Conservation (phyloP, 2,113 vertebrate genomes). For the Oryctolagus cuniculus region mOryCun1.1 NC_091438.1:28171501-28172000, state of each 20-base stretch:
- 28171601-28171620: neutral
- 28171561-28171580: neutral
- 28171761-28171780: constrained; percentile 57
- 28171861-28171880: constrained; percentile 72
- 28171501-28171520: neutral
- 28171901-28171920: constrained; percentile 72
- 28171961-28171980: constrained; percentile 78
- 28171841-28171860: constrained; percentile 70
- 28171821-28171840: constrained; percentile 66
- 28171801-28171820: constrained; percentile 55
- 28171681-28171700: constrained; percentile 35
- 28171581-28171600: neutral
- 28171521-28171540: neutral
- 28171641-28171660: constrained; percentile 39
- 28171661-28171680: constrained; percentile 27
- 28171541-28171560: neutral
- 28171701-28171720: neutral
- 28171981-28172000: constrained; percentile 81
- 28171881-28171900: constrained; percentile 72
- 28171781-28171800: constrained; percentile 64
- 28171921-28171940: constrained; percentile 86
- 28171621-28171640: neutral
- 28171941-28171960: constrained; percentile 53
- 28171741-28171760: neutral
- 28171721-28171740: constrained; percentile 48